Evolutionary conservation across 1,140 invertebrate species (phyloP).

Genomic region (Trichonephila clavata): DNA sequence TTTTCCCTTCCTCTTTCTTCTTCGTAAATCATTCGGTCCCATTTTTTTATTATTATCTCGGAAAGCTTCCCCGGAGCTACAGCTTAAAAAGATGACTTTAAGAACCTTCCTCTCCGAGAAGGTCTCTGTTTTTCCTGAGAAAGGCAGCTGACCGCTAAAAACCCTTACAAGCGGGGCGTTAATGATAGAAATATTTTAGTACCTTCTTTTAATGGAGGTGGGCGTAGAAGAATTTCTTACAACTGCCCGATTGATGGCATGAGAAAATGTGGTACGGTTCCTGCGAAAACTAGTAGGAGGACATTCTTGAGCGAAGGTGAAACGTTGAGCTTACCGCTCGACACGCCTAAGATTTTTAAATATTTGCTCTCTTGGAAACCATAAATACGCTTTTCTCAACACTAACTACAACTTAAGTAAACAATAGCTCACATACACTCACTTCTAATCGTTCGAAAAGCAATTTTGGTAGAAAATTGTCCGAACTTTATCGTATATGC

Average conservation of each 20-base stretch:
- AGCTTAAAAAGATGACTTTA: not conserved
- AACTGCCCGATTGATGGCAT: not conserved
- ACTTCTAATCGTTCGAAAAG: too few relatives aligned
- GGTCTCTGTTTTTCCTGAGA: not conserved
- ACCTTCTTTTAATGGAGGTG: constrained; percentile 1
- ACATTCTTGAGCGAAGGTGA: not conserved
- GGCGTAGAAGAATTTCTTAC: constrained; percentile 10
- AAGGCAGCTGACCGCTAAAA: constrained; percentile 4
- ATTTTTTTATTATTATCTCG: not conserved
- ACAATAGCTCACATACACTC: not conserved
- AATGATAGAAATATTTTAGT: constrained; percentile 31
- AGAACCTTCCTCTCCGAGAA: not conserved
- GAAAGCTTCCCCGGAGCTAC: constrained; percentile 12
- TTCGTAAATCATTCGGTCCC: not conserved
- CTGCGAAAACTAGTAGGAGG: not conserved
- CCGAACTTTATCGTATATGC: too few relatives aligned
- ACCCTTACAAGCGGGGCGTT: constrained; percentile 4
- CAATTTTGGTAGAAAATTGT: too few relatives aligned
- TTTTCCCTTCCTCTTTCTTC: not conserved
- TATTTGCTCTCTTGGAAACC: not conserved
- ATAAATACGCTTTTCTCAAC: not conserved
- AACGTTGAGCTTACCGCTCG: not conserved
- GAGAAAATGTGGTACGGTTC: not conserved
- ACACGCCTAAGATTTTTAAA: constrained; percentile 11
- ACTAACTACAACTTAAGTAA: not conserved